A percentile compares a stretch with the other conserved stretches of the same genome.
Evolutionary conservation across 2,113 vertebrate genomes (phyloP).

Genomic region (Ictalurus furcatus): DNA sequence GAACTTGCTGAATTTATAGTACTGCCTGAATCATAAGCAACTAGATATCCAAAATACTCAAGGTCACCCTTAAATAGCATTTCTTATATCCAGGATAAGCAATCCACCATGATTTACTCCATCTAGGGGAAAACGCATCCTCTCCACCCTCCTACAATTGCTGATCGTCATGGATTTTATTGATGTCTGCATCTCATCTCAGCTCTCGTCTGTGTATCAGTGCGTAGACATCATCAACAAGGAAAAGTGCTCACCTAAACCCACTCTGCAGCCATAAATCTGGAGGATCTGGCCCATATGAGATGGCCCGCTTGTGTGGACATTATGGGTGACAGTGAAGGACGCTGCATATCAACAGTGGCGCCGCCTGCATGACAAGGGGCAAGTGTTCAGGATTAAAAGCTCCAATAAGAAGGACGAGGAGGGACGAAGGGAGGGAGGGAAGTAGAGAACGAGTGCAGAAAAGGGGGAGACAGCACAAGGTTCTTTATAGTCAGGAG

Average conservation of each 20-base stretch:
- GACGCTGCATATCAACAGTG: constrained; percentile 71
- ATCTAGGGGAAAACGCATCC: not conserved
- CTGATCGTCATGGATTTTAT: constrained; percentile 60
- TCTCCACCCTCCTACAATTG: constrained; percentile 30
- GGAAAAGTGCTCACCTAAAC: constrained; percentile 66
- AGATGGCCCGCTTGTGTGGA: constrained; percentile 66
- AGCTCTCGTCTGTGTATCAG: constrained; percentile 63
- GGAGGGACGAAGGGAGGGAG: constrained; percentile 44
- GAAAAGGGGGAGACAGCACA: constrained; percentile 45
- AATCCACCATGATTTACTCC: constrained; percentile 44
- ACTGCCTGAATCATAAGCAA: not conserved
- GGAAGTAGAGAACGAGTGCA: constrained; percentile 46
- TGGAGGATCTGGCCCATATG: constrained; percentile 66
- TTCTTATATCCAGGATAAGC: constrained; percentile 35
- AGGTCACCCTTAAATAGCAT: constrained; percentile 56
- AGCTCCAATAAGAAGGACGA: constrained; percentile 42
- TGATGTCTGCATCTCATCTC: constrained; percentile 68
- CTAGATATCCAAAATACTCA: constrained; percentile 47
- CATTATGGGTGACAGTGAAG: constrained; percentile 72
- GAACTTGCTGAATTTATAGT: constrained; percentile 46
- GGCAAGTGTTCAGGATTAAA: constrained; percentile 53
- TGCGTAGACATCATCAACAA: constrained; percentile 69
- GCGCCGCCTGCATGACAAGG: constrained; percentile 53
- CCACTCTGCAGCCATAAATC: constrained; percentile 72
- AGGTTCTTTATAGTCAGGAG: constrained; percentile 30